Conservation (phyloP, 2,797 vertebrate species). For the Oophaga sylvatica region DNA sequence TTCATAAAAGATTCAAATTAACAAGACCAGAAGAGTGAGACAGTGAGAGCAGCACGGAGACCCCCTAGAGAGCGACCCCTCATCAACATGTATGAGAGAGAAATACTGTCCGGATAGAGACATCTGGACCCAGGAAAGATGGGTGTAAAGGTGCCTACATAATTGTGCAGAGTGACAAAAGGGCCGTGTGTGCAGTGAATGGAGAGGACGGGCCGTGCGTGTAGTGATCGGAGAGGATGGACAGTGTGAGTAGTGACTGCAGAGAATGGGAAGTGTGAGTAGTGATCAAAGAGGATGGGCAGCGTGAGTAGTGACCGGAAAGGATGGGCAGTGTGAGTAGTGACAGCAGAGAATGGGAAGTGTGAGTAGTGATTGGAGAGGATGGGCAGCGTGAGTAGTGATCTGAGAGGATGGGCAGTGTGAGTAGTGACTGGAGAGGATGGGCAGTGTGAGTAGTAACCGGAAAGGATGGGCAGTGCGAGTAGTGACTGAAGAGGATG, state of each 20-base stretch:
- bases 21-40: conserved; percentile 37
- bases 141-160: neutral
- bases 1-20: conserved; percentile 42
- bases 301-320: neutral
- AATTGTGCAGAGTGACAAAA: conserved; percentile 8
- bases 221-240: neutral
- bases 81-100: conserved; percentile 6
- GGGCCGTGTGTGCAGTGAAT: neutral
- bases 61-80: neutral
- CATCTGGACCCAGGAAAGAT: neutral
- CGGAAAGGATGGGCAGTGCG: neutral
- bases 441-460: neutral
- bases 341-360: neutral
- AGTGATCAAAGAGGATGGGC: neutral
- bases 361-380: neutral
- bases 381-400: neutral
- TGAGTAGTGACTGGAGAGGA: conserved; percentile 2
- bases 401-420: neutral
- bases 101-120: neutral
- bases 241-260: conserved; percentile 10
- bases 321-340: neutral
- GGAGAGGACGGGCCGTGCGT: neutral
- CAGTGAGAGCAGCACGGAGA: conserved; percentile 37
- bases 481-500: neutral
- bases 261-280: neutral